These are phyloP conservation scores for Omphaloscelis lunosa DNA, from an alignment of 2,888 invertebrate species.

Conservation along the genomic window DNA sequence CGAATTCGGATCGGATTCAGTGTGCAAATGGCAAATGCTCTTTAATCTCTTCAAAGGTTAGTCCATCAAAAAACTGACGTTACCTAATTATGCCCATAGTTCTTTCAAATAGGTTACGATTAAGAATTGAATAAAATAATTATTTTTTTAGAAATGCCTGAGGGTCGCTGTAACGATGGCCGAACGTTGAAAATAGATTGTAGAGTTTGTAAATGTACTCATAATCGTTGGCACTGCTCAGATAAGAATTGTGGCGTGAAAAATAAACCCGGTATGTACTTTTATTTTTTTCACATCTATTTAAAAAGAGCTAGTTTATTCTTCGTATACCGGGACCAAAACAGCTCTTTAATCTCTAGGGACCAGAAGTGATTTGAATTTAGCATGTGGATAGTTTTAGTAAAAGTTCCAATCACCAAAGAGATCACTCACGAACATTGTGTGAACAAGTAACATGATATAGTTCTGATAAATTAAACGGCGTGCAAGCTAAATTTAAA, in stretches of 20 bases:
- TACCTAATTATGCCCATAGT: too few relatives aligned
- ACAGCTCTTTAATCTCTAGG: too few relatives aligned
- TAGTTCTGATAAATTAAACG: too few relatives aligned
- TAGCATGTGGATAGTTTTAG: too few relatives aligned
- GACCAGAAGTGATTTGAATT: too few relatives aligned
- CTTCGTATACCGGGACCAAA: too few relatives aligned
- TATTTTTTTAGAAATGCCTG: not conserved
- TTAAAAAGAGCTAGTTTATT: too few relatives aligned
- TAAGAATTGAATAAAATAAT: not conserved
- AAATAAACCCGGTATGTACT: not conserved
- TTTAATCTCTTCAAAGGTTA: not conserved
- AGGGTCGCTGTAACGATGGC: not conserved
- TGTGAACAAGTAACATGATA: too few relatives aligned
- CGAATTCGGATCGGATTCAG: not conserved
- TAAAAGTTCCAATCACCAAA: too few relatives aligned
- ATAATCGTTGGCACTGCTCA: slow-evolving; percentile 6
- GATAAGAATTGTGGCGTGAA: not conserved
- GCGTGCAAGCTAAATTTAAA: too few relatives aligned
- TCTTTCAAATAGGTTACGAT: not conserved
- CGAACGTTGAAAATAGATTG: not conserved
- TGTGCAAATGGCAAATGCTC: not conserved
- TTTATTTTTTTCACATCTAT: not conserved
- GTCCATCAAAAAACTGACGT: not conserved
- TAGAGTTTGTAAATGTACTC: slow-evolving; percentile 7
- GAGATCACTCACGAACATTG: too few relatives aligned